These are phyloP conservation scores for Pseudobourletiella spinata DNA, from an alignment of 1,140 invertebrate species.

Conservation along the genomic window DNA sequence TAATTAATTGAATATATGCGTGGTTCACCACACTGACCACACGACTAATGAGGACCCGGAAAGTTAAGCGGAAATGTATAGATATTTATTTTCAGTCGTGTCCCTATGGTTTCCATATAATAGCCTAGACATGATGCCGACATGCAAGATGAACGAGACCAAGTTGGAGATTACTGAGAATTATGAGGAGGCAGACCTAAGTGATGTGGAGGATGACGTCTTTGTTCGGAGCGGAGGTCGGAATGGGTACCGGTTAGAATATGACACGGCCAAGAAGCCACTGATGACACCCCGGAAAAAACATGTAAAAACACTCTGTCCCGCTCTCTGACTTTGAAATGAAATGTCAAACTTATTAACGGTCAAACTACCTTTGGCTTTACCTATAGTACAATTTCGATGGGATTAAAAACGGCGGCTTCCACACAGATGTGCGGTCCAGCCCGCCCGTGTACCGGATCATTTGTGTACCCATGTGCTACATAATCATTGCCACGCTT, in stretches of 20 bases:
- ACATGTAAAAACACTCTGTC: conserved; percentile 36
- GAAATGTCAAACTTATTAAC: not conserved
- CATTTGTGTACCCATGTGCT: conserved; percentile 37
- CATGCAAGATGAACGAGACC: conserved; percentile 35
- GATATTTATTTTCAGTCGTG: too few relatives aligned
- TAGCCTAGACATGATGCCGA: not conserved
- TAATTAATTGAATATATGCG: too few relatives aligned
- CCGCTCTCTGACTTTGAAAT: not conserved
- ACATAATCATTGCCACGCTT: conserved; percentile 34
- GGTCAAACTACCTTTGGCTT: too few relatives aligned
- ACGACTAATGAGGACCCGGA: too few relatives aligned
- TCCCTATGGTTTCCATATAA: too few relatives aligned
- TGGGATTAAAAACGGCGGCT: conserved; percentile 26
- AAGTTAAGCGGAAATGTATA: too few relatives aligned
- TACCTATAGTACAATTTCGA: conserved; percentile 27
- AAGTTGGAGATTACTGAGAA: conserved; percentile 36
- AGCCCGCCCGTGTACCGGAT: conserved; percentile 26
- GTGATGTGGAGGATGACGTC: conserved; percentile 64
- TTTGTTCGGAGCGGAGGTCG: conserved; percentile 60
- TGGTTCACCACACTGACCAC: too few relatives aligned
- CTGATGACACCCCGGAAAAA: conserved; percentile 60
- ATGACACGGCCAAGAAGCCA: conserved; percentile 61
- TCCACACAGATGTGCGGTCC: conserved; percentile 35
- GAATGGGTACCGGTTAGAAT: conserved; percentile 50
- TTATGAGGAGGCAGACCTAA: conserved; percentile 35